Conservation (phyloP, 1,140 invertebrate genomes). For the Procambarus virginalis region DNA sequence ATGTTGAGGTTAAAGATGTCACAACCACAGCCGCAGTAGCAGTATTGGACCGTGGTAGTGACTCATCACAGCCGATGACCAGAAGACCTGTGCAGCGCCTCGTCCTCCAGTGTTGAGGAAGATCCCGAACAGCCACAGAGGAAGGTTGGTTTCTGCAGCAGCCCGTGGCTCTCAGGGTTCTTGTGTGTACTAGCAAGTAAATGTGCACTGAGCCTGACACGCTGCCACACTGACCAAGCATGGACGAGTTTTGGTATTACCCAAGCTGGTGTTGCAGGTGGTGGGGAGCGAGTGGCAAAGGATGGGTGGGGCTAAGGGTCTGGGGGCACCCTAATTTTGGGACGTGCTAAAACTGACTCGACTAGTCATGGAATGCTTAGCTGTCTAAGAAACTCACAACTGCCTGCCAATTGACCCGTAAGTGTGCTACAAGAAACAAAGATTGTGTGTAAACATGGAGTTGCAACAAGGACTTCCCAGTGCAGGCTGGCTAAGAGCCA, state of each 20-base stretch:
- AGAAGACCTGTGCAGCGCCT: conserved; percentile 57
- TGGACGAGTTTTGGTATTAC: conserved; percentile 21
- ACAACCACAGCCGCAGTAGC: conserved; percentile 62
- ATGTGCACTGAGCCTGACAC: conserved; percentile 54
- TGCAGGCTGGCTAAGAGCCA: conserved; percentile 46
- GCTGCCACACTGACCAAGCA: conserved; percentile 24
- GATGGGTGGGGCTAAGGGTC: conserved; percentile 32
- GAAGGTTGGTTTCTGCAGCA: conserved; percentile 7
- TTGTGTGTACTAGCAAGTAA: conserved; percentile 48
- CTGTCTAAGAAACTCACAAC: conserved; percentile 43
- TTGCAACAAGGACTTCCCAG: conserved; percentile 58
- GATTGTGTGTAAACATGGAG: conserved; percentile 44
- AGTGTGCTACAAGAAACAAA: conserved; percentile 41
- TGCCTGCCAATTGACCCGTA: conserved; percentile 49
- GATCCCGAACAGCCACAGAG: conserved; percentile 39
- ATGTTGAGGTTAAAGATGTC: conserved; percentile 50
- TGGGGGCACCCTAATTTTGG: conserved; percentile 22
- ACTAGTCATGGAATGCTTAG: conserved; percentile 59
- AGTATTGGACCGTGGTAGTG: conserved; percentile 41
- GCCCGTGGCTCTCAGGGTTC: conserved; percentile 49
- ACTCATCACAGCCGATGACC: conserved; percentile 65
- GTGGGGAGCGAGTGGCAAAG: conserved; percentile 47
- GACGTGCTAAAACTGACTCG: conserved; percentile 49
- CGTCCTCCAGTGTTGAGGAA: conserved; percentile 24
- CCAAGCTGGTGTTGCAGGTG: conserved; percentile 48